Conservation (phyloP, 2,113 vertebrate species). For the Procapra przewalskii region DNA sequence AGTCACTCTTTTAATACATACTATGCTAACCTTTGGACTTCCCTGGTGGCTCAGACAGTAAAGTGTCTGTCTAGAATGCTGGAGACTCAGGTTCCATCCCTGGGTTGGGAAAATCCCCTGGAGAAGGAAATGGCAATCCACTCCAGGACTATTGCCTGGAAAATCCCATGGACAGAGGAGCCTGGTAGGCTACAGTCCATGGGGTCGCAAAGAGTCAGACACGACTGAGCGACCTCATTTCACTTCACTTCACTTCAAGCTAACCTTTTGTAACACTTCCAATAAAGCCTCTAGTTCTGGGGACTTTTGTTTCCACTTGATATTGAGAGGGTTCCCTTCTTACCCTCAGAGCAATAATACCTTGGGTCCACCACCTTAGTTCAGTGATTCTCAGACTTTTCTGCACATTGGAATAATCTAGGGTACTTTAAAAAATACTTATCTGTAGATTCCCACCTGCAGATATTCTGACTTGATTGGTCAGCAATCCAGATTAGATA, state of each 20-base stretch:
- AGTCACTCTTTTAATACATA: neutral
- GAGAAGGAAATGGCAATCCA: too few relatives aligned
- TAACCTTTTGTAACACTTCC: neutral
- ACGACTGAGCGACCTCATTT: too few relatives aligned
- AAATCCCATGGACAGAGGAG: too few relatives aligned
- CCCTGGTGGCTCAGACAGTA: too few relatives aligned
- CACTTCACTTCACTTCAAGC: too few relatives aligned
- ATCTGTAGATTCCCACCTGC: neutral
- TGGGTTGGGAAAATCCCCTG: too few relatives aligned
- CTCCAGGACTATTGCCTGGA: too few relatives aligned
- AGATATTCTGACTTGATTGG: neutral
- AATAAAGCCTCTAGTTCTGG: neutral
- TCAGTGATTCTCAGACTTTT: neutral
- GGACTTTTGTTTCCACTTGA: neutral
- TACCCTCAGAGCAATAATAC: neutral
- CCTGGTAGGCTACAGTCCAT: too few relatives aligned
- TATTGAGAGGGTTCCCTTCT: neutral
- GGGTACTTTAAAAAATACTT: neutral
- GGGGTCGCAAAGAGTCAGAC: too few relatives aligned
- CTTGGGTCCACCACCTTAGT: neutral
- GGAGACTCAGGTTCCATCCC: too few relatives aligned
- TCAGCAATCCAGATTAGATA: neutral
- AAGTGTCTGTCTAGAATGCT: too few relatives aligned
- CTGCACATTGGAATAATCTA: neutral
- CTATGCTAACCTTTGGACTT: neutral